Percentiles rank a stretch among this genome's conserved stretches.
Conservation (phyloP, 2,888 invertebrate genomes). For the Agriotes lineatus region DNA sequence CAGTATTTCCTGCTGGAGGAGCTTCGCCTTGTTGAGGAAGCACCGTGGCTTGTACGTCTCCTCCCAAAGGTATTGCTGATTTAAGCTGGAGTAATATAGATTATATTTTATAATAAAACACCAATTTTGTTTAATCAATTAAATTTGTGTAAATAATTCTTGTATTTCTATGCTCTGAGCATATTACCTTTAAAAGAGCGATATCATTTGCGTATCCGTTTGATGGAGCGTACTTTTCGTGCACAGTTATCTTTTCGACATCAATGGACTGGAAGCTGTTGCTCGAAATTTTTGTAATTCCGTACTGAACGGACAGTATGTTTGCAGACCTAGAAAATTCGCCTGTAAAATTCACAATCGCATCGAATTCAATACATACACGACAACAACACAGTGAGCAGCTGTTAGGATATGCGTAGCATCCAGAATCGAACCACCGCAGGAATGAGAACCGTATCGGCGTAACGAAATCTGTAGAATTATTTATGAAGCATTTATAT, state of each 20-base stretch:
- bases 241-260: neutral
- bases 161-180: too few species aligned
- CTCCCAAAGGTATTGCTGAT: neutral
- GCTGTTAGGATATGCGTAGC: too few species aligned
- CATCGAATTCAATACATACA: neutral
- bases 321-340: neutral
- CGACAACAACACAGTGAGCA: neutral
- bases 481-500: neutral
- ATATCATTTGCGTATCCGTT: neutral
- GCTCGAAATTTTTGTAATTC: neutral
- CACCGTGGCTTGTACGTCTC: neutral
- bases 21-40: neutral
- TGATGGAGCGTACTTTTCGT: neutral
- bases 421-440: neutral
- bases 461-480: neutral
- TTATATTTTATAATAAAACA: neutral
- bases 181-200: neutral
- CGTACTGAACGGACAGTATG: neutral
- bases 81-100: neutral
- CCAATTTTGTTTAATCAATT: neutral
- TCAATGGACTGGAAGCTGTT: neutral
- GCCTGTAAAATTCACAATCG: neutral
- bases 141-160: neutral
- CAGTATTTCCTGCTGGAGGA: neutral
- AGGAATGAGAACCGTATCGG: neutral